Evolutionary conservation across 2,113 vertebrate species (phyloP), one percentile per base, ranked within the genome.

Genomic region (Tragulus kanchil): DNA sequence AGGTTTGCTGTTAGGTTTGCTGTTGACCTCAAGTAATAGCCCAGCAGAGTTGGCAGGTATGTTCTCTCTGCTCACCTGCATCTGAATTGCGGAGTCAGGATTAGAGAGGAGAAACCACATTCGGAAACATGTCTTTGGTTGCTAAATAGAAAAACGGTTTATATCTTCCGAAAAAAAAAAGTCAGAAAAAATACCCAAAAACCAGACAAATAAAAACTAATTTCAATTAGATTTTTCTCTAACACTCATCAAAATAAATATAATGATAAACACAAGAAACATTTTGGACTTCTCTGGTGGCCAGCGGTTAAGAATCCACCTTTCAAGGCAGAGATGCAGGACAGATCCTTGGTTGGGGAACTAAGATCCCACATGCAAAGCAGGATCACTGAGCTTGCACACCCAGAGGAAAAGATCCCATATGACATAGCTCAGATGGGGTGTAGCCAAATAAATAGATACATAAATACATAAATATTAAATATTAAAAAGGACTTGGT

Each of bases 101-200:
- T 54, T 1, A 52, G 14, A 26, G 8, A 12, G 52, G 52, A 79
- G 52, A 56, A 36, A 21, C 28, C 52, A n/a, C 31, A n/a, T 79
- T 79, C 77, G 21, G 77, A 79, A 79, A 79, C 77, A 79, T 21
- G 52, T 56, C 17, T 79, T 56, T 79, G 52, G 77, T 79, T 56
- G 52, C n/a, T 56, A 56, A 79, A n/a, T 56, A 19, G 77, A 56
- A 36, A 54, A 54, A 11, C 0, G 1, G 75, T n/a, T 54, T 50
- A 23, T n/a, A 79, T n/a, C 77, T n/a, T 73, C 36, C 36, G 36
- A 36, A 6, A 73, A 73, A 73, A 42, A 42, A 45, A 42, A 10
- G 36, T 36, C 36, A 3, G 10, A 45, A 73, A 45, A 71, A 71
- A 67, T 21, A 45, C 1, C 10, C 36, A 45, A 73, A 73, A 73